These are phyloP conservation scores for Hirtodrosophila alboralis DNA, from an alignment of 2,888 invertebrate species.

Conservation along the genomic window DNA sequence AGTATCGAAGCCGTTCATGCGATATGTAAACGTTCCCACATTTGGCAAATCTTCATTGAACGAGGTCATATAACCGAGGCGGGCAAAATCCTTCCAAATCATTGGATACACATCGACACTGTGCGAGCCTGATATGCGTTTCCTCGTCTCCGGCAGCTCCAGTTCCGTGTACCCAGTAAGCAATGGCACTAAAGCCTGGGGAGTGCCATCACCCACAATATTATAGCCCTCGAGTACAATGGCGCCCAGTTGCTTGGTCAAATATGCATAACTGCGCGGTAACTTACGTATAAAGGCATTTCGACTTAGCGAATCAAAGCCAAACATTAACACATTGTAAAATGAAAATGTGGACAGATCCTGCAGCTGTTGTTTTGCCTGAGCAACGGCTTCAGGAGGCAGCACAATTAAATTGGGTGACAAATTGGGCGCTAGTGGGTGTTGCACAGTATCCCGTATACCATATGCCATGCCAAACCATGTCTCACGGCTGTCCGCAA, in stretches of 20 bases:
- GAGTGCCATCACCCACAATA: slow-evolving; percentile 94
- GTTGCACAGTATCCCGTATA: slow-evolving; percentile 82
- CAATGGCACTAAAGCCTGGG: slow-evolving; percentile 94
- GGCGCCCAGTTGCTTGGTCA: slow-evolving; percentile 87
- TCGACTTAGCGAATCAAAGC: slow-evolving; percentile 94
- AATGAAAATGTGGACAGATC: slow-evolving; percentile 59
- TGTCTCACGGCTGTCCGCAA: slow-evolving; percentile 81
- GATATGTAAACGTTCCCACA: slow-evolving; percentile 94
- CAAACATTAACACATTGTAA: slow-evolving; percentile 92
- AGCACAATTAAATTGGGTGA: slow-evolving; percentile 57
- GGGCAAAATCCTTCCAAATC: slow-evolving; percentile 91
- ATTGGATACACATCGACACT: slow-evolving; percentile 92
- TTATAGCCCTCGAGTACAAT: slow-evolving; percentile 91
- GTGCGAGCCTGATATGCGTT: slow-evolving; percentile 87
- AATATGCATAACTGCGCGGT: slow-evolving; percentile 89
- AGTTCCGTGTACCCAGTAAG: slow-evolving; percentile 93
- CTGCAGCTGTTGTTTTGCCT: slow-evolving; percentile 58
- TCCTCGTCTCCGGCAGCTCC: slow-evolving; percentile 94
- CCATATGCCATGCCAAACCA: slow-evolving; percentile 90
- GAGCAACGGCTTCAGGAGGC: slow-evolving; percentile 62
- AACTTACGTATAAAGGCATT: slow-evolving; percentile 92
- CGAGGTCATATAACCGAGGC: slow-evolving; percentile 90
- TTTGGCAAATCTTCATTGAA: slow-evolving; percentile 94
- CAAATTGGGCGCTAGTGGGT: slow-evolving; percentile 58
- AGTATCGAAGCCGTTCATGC: slow-evolving; percentile 92